These are phyloP conservation scores for Polia nebulosa DNA, from an alignment of 2,888 invertebrate species.

Conservation along the genomic window DNA sequence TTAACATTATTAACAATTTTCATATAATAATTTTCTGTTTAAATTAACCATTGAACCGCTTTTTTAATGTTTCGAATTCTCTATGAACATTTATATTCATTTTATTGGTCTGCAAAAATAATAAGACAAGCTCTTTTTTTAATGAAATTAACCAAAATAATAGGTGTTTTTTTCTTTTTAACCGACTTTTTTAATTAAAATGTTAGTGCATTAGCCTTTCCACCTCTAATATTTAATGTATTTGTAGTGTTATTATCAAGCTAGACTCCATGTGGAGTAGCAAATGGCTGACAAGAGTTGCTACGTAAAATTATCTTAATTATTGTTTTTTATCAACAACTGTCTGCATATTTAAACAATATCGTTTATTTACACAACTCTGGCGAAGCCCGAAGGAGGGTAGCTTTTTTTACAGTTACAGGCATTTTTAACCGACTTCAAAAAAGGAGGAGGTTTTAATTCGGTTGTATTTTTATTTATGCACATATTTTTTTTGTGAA, in stretches of 20 bases:
- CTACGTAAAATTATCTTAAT: background rate
- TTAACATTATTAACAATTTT: background rate
- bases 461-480: background rate
- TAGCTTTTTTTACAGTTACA: background rate
- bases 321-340: background rate
- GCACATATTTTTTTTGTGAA: background rate
- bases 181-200: background rate
- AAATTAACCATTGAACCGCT: too few species aligned
- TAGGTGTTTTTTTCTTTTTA: too few species aligned
- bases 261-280: too few species aligned
- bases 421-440: too few species aligned
- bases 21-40: too few species aligned
- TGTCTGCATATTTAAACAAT: background rate
- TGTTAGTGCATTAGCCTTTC: constrained; percentile 20
- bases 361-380: background rate
- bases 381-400: background rate
- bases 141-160: background rate
- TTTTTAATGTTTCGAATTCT: background rate
- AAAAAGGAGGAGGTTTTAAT: too few species aligned
- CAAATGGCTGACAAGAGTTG: too few species aligned
- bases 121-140: background rate
- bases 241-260: too few species aligned
- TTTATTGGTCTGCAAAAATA: background rate
- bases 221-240: too few species aligned
- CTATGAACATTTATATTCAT: background rate